Evolutionary conservation across 2,797 vertebrate species (phyloP).

Genomic region (Champsocephalus gunnari): DNA sequence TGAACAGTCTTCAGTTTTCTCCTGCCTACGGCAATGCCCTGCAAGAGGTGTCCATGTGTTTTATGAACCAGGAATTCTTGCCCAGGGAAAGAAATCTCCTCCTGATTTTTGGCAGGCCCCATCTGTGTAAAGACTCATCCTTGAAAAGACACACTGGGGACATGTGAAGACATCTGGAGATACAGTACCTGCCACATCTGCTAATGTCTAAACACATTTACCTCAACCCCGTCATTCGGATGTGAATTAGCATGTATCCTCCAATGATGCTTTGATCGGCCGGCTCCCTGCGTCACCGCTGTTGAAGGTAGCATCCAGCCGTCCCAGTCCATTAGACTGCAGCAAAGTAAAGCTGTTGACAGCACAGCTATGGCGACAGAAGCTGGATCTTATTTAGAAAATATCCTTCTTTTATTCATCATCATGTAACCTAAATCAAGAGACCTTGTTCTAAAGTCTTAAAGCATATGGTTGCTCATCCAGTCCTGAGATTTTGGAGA

Average conservation of each 20-base stretch:
- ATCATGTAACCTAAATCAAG: too few relatives aligned
- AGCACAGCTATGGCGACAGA: background rate
- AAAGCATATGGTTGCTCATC: too few relatives aligned
- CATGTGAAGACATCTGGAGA: constrained; percentile 86
- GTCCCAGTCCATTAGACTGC: constrained; percentile 67
- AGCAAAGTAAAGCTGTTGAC: constrained; percentile 39
- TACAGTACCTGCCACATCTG: constrained; percentile 82
- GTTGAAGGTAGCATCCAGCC: constrained; percentile 50
- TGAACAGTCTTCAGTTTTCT: constrained; percentile 19
- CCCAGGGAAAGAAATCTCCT: constrained; percentile 53
- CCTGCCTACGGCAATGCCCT: constrained; percentile 10
- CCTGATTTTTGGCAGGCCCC: constrained; percentile 69
- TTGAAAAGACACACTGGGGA: constrained; percentile 74
- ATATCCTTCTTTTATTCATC: constrained; percentile 31
- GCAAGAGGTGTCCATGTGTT: constrained; percentile 45
- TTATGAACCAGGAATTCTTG: constrained; percentile 45
- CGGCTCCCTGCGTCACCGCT: constrained; percentile 51
- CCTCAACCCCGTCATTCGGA: constrained; percentile 72
- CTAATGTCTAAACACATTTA: constrained; percentile 80
- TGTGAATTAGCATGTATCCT: constrained; percentile 74
- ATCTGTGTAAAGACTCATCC: constrained; percentile 75
- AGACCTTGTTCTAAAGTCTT: too few relatives aligned
- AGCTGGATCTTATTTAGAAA: constrained; percentile 29
- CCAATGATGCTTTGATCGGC: constrained; percentile 80
- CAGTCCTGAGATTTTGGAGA: too few relatives aligned